Evolutionary conservation across 35 echinoderm and acorn worm species (phyloP).

Genomic region (Amphiura filiformis): DNA sequence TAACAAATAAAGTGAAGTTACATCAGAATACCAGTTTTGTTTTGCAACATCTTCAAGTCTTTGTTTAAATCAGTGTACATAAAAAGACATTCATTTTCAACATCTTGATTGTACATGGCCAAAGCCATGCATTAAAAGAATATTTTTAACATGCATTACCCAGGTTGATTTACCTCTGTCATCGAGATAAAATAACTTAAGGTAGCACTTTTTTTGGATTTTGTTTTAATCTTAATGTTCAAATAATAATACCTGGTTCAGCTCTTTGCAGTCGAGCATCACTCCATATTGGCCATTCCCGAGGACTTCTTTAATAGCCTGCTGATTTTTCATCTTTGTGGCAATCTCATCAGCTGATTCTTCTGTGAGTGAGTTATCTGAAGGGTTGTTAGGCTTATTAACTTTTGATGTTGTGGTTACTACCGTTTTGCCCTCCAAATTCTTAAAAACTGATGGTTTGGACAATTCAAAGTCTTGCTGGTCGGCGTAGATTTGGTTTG

Average conservation of each 20-base stretch:
- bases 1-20: too few species aligned
- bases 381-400: not conserved
- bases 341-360: slow-evolving; percentile 49
- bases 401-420: not conserved
- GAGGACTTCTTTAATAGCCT: slow-evolving; percentile 17
- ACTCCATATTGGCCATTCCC: not conserved
- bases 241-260: slow-evolving; percentile 71
- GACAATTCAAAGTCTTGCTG: slow-evolving; percentile 23
- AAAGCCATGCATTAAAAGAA: too few species aligned
- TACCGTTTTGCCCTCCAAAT: not conserved
- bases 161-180: too few species aligned
- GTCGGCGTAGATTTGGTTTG: slow-evolving; percentile 6
- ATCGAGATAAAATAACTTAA: too few species aligned
- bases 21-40: too few species aligned
- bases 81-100: too few species aligned
- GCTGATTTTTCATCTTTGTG: slow-evolving; percentile 62
- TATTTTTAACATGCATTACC: too few species aligned
- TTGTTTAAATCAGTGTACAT: too few species aligned
- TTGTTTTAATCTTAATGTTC: too few species aligned
- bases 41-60: too few species aligned
- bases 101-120: too few species aligned
- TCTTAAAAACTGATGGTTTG: slow-evolving; percentile 32
- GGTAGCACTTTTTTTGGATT: too few species aligned
- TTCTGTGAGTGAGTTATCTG: slow-evolving; percentile 9
- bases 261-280: slow-evolving; percentile 29